These are phyloP conservation scores for Oceanites oceanicus DNA, from an alignment of 2,113 vertebrate genomes.

Conservation along the genomic window DNA sequence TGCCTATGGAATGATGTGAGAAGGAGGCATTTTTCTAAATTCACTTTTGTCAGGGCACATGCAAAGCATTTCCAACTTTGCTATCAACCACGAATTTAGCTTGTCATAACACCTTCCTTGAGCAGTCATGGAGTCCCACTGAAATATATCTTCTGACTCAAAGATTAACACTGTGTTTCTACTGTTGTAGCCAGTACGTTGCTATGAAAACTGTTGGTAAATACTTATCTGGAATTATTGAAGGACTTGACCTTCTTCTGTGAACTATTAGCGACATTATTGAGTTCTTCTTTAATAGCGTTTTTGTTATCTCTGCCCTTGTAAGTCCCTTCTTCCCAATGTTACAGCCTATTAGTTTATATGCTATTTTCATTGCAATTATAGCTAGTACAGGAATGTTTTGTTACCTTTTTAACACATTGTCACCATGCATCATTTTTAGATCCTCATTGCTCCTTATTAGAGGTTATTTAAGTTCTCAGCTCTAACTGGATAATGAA, in stretches of 20 bases:
- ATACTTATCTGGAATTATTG: not conserved
- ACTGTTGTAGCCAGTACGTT: not conserved
- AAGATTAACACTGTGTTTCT: not conserved
- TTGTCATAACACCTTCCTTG: not conserved
- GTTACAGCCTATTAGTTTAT: conserved; percentile 32
- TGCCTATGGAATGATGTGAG: not conserved
- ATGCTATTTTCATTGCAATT: conserved; percentile 11
- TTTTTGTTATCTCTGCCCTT: conserved; percentile 51
- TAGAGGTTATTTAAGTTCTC: conserved; percentile 2
- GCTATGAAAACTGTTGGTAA: not conserved
- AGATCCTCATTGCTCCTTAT: conserved; percentile 22
- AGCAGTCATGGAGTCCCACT: not conserved
- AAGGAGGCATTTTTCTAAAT: not conserved
- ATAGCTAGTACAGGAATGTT: not conserved
- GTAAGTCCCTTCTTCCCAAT: not conserved
- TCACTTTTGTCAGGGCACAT: not conserved
- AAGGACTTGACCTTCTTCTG: conserved; percentile 22
- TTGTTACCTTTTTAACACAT: conserved; percentile 14
- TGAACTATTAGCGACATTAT: not conserved
- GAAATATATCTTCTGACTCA: not conserved
- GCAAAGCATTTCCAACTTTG: not conserved
- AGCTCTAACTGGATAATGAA: not conserved
- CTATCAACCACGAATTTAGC: not conserved
- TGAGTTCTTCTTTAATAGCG: not conserved
- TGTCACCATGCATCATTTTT: conserved; percentile 16